Evolutionary conservation across 2,888 invertebrate species (phyloP).

Genomic region (Melipona beecheii): DNA sequence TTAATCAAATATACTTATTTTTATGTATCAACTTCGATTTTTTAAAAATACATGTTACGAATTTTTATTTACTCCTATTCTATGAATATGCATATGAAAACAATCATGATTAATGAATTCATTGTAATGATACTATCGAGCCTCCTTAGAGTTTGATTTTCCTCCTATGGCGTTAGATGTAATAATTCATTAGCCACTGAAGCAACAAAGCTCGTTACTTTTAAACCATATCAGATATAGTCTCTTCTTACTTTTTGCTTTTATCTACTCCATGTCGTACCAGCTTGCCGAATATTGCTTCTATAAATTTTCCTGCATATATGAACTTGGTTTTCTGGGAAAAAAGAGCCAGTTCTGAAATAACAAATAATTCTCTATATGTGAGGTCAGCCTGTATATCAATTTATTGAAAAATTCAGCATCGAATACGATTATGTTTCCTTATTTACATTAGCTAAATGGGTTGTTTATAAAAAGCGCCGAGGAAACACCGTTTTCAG

Average conservation of each 20-base stretch:
- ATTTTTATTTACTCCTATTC: not conserved
- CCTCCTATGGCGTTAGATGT: not conserved
- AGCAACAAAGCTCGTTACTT: not conserved
- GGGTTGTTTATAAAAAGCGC: conserved; percentile 13
- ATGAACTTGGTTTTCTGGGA: not conserved
- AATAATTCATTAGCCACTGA: conserved; percentile 18
- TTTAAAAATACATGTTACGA: not conserved
- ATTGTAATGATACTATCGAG: not conserved
- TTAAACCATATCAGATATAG: not conserved
- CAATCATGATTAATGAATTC: not conserved
- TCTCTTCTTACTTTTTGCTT: conserved; percentile 3
- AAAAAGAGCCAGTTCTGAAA: conserved; percentile 10
- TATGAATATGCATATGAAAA: not conserved
- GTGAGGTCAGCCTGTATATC: not conserved
- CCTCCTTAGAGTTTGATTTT: conserved; percentile 6
- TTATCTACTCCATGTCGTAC: not conserved
- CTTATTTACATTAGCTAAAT: not conserved
- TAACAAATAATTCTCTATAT: conserved; percentile 29
- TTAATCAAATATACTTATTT: not conserved
- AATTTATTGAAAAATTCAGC: conserved; percentile 1
- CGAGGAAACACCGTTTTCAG: not conserved
- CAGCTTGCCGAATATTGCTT: conserved; percentile 44
- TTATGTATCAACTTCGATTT: not conserved
- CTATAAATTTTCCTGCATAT: conserved; percentile 46
- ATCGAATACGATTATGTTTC: not conserved